A percentile compares a stretch with the other conserved stretches of the same genome.
phyloP scores from a whole-genome alignment of 2,113 vertebrate genomes.

The Romanogobio albipinnatus region DNA sequence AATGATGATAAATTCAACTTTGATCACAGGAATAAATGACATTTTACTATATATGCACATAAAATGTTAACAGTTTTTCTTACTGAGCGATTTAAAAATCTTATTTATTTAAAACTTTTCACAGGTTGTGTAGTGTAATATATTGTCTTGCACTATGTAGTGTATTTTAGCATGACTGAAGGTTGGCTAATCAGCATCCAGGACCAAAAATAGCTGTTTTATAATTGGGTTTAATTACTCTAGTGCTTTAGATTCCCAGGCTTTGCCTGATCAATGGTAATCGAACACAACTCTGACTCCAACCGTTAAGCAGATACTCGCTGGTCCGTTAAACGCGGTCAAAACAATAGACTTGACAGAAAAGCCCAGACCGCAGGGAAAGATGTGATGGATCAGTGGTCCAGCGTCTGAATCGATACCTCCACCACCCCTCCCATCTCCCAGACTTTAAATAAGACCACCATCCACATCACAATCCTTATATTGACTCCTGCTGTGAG shows the following conservation, averaged over 20 bases:
- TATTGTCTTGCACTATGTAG: neutral
- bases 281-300: neutral
- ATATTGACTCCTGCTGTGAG: conserved; percentile 37
- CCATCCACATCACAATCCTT: conserved; percentile 22
- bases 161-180: neutral
- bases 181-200: neutral
- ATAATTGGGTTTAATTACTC: conserved; percentile 3
- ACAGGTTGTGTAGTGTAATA: neutral
- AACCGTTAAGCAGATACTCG: conserved; percentile 23
- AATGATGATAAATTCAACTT: no score
- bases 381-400: conserved; percentile 31
- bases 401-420: conserved; percentile 23
- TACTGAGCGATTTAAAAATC: no score
- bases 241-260: neutral
- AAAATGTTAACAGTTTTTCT: no score
- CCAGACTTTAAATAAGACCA: conserved; percentile 28
- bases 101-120: neutral
- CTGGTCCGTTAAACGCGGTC: conserved; percentile 3
- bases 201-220: neutral
- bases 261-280: neutral
- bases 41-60: no score
- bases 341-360: conserved; percentile 6
- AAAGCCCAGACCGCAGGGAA: conserved; percentile 18
- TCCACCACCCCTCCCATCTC: neutral
- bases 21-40: no score